Evolutionary conservation across 30 jellyfish, hydroid and myxozoan species (phyloP).

Genomic region (Turritopsis dohrnii): DNA sequence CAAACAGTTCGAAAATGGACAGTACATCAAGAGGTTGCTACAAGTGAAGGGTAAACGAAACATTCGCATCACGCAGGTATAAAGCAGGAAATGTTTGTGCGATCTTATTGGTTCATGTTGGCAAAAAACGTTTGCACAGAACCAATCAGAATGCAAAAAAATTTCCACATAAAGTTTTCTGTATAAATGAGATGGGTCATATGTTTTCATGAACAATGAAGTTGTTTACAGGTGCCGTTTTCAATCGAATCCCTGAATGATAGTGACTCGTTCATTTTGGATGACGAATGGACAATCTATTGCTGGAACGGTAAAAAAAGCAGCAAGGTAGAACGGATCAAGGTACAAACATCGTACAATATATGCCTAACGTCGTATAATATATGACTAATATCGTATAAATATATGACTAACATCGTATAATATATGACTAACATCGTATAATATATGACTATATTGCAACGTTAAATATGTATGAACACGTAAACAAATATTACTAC

Average conservation of each 20-base stretch:
- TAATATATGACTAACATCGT: no score
- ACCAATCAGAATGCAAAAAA: no score
- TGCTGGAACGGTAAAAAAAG: conserved; percentile 87
- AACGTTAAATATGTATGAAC: no score
- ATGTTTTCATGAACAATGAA: background rate
- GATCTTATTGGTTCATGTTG: no score
- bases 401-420: no score
- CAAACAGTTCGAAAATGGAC: conserved; percentile 44
- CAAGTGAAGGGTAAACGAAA: conserved; percentile 77
- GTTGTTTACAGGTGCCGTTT: conserved; percentile 36
- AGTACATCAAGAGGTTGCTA: conserved; percentile 39
- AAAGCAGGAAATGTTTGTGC: no score
- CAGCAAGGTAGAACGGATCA: conserved; percentile 57
- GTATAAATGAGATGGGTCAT: background rate
- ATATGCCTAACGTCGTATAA: background rate
- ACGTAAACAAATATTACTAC: background rate
- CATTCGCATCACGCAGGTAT: conserved; percentile 57
- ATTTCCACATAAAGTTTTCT: no score
- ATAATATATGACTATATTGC: no score
- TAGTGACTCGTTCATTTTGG: conserved; percentile 68
- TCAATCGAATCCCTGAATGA: conserved; percentile 44
- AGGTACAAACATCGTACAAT: conserved; percentile 33
- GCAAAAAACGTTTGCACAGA: no score
- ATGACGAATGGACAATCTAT: conserved; percentile 60
- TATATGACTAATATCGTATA: no score